Base-by-base conservation (phyloP, 2,888 invertebrate species). In the Strigamia transsilvanica region DNA sequence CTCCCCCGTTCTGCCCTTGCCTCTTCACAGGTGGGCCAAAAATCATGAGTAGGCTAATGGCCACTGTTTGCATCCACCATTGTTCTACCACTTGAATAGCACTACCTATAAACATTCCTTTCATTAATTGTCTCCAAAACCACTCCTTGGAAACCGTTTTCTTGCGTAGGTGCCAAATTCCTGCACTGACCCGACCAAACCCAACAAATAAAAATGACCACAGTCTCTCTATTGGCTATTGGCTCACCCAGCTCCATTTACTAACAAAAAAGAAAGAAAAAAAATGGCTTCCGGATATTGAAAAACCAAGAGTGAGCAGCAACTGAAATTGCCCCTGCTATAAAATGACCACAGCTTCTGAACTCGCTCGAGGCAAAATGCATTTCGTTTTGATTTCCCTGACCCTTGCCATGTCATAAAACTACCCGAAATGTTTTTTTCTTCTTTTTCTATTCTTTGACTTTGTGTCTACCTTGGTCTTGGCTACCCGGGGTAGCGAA, bases 341-440 rank as follows among this genome's bases (percentile, higher is more conserved):
- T 73, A 73, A 73, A 73, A 32, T 73, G 73, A 73, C 73, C 73
- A 73, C 73, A 73, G 73, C 73, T 73, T 73, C 73, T 73, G 73
- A 27, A 73, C 27, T n/a, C 10, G 73, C 73, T 73, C 73, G 32
- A 73, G 73, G 73, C 73, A 32, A 73, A 73, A 6, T 73, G 27
- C 73, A 73, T 73, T 73, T 73, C 18, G 21, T 73, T 73, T 73
- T 61, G 21, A 61, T 23, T 23, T 21, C 61, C 61, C 61, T 18
- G n/a, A 46, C 46, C 46, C 46, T 18, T 56, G 21, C n/a, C 32
- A 32, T 32, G 73, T 73, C 73, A 73, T 73, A 73, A 73, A 73
- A 73, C 23, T 23, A 73, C 32, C 73, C 73, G 32, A 73, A 73
- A 73, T 66, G 61, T n/a, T 13, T 73, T 13, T 73, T 32, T 18